Conservation (phyloP, 2,888 invertebrate genomes). For the Onthophagus sagittarius region DNA sequence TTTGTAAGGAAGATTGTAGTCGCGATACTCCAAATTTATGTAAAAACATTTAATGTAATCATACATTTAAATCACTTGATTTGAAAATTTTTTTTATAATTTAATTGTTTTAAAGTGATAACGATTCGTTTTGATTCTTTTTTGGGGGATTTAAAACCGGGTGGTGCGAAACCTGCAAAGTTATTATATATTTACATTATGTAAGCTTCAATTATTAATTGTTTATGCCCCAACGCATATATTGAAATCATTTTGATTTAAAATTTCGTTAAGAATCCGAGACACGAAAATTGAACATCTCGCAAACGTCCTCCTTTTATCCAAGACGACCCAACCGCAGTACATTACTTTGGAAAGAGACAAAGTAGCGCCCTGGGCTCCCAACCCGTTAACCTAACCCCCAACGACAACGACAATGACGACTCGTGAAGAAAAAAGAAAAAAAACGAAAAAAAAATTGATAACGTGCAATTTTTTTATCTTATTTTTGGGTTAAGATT, state of each 20-base stretch:
- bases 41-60: not conserved
- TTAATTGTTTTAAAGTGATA: too few species aligned
- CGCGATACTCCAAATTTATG: not conserved
- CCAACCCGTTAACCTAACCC: not conserved
- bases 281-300: not conserved
- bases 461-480: not conserved
- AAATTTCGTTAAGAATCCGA: not conserved
- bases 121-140: not conserved
- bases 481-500: not conserved
- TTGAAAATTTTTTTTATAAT: too few species aligned
- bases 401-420: too few species aligned
- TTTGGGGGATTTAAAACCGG: not conserved
- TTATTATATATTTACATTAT: constrained; percentile 7
- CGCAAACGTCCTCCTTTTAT: not conserved
- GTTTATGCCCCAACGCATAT: not conserved
- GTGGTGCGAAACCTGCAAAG: not conserved
- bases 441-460: not conserved
- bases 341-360: not conserved
- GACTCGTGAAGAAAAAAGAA: not conserved
- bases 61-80: too few species aligned
- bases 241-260: too few species aligned
- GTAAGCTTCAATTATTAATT: constrained; percentile 5
- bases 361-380: not conserved
- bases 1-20: not conserved
- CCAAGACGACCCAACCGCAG: not conserved